Evolutionary conservation across 2,113 vertebrate species (phyloP).

Genomic region (Gasterosteus aculeatus): DNA sequence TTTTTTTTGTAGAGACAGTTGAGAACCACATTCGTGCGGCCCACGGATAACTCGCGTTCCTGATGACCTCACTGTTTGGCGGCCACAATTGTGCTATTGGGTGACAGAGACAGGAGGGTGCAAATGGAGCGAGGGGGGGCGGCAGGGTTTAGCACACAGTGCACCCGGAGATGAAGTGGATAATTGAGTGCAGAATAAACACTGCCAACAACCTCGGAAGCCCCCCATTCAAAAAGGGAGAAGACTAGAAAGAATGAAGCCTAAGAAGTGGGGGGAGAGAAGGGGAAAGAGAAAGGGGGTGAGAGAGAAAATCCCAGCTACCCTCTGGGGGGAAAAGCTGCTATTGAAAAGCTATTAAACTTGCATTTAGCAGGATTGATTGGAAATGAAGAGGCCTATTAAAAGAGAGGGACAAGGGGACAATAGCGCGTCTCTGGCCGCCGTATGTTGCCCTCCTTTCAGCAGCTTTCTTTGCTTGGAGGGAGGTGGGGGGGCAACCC

Average conservation of each 20-base stretch:
- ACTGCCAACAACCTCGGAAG: conserved; percentile 77
- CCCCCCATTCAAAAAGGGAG: conserved; percentile 63
- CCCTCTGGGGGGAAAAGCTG: conserved; percentile 78
- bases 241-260: conserved; percentile 48
- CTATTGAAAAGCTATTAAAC: conserved; percentile 89
- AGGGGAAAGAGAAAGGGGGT: conserved; percentile 51
- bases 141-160: conserved; percentile 57
- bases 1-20: conserved; percentile 24
- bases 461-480: conserved; percentile 70
- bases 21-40: conserved; percentile 14
- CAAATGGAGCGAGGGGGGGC: conserved; percentile 24
- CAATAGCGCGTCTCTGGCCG: conserved; percentile 82
- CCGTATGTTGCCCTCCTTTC: conserved; percentile 86
- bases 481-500: conserved; percentile 42
- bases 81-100: conserved; percentile 63
- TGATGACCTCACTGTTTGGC: conserved; percentile 70
- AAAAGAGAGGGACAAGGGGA: conserved; percentile 83
- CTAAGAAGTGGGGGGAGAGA: conserved; percentile 41
- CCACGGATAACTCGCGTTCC: conserved; percentile 50
- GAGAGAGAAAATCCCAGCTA: conserved; percentile 78
- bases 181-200: conserved; percentile 85
- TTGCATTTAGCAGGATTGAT: conserved; percentile 88
- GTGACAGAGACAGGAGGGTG: conserved; percentile 44
- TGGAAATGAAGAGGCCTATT: conserved; percentile 88
- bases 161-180: conserved; percentile 80